phyloP scores from a whole-genome alignment of 2,113 vertebrate species.

The Anguilla japonica region DNA sequence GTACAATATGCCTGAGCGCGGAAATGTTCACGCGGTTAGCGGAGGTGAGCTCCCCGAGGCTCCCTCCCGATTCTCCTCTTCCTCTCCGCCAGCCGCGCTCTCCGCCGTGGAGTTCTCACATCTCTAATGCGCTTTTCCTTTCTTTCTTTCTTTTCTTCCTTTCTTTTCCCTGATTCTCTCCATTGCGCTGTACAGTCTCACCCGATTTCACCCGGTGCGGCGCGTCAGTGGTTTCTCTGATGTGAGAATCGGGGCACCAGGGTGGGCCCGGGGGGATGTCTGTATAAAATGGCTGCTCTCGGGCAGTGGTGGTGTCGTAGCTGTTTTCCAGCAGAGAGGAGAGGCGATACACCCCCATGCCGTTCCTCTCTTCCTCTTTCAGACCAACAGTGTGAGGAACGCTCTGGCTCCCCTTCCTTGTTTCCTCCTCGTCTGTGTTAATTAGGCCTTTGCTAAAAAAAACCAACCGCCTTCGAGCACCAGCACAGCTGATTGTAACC shows the following conservation, averaged over 20 bases:
- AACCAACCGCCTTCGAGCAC: background rate
- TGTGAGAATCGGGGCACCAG: background rate
- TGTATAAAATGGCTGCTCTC: background rate
- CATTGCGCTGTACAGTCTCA: background rate
- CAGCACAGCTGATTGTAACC: background rate
- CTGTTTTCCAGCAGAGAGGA: background rate
- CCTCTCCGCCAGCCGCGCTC: conserved; percentile 21
- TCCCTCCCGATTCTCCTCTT: conserved; percentile 9
- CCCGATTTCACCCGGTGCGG: too few relatives aligned
- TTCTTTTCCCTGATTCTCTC: background rate
- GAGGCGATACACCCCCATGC: background rate
- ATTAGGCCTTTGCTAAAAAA: conserved; percentile 9
- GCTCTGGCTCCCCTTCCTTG: background rate
- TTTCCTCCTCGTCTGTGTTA: background rate
- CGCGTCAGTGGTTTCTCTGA: background rate
- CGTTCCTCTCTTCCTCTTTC: background rate
- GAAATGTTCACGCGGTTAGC: conserved; percentile 42
- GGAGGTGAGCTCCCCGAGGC: conserved; percentile 37
- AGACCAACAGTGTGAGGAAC: background rate
- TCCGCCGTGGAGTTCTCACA: conserved; percentile 1
- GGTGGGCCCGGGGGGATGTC: background rate
- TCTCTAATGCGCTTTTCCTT: conserved; percentile 9
- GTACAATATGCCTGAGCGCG: conserved; percentile 46
- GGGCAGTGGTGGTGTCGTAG: background rate
- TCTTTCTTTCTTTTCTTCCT: conserved; percentile 7